Base-by-base conservation (phyloP, 1,140 invertebrate genomes). In the Bombus terrestris region DNA sequence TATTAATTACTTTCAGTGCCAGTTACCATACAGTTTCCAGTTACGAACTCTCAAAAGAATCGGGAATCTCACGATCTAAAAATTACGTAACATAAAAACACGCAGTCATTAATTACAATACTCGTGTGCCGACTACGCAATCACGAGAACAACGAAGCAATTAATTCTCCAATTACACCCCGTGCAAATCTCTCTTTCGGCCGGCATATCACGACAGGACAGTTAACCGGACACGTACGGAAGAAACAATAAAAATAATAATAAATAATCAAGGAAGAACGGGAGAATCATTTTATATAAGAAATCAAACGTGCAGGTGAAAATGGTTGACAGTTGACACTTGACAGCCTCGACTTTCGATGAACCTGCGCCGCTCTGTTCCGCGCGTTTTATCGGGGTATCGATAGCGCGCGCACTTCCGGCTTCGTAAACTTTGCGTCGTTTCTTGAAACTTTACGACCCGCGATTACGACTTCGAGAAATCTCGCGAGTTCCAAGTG, bases 401-500 rank as follows among this genome's bases (percentile, higher is more conserved):
- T 81, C 79, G 68, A 81, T 81, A 59, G 57, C 66, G 15, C 37
- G 32, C 32, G 59, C 71, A 59, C 71, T 88, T 72, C 73, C 85
- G 85, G 79, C 47, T 83, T 88, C 53, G 73, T 53, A 69, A 64
- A 79, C 78, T 87, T 62, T 66, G 35, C 47, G 53, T 18, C 28
- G 25, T 47, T 72, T 74, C 85, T 69, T n/a, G 43, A 73, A 87
- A 88, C 74, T 88, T 86, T 88, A 86, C 76, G 87, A 88, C 39
- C 62, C n/a, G 47, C 81, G 76, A 86, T 88, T 86, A 68, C 74
- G 74, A 39, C 53, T 68, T 39, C 86, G 62, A 62, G 80, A 43
- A 68, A 73, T 78, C 83, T 83, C 37, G 28, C 62, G 68, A 57
- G 64, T 80, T 80, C 62, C 74, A 32, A 13, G 28, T 22, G 6